Evolutionary conservation across 37 sponge, comb jelly and placozoan genomes (phyloP), one percentile per base, ranked within the genome.

Genomic region (Eunapius fragilis): DNA sequence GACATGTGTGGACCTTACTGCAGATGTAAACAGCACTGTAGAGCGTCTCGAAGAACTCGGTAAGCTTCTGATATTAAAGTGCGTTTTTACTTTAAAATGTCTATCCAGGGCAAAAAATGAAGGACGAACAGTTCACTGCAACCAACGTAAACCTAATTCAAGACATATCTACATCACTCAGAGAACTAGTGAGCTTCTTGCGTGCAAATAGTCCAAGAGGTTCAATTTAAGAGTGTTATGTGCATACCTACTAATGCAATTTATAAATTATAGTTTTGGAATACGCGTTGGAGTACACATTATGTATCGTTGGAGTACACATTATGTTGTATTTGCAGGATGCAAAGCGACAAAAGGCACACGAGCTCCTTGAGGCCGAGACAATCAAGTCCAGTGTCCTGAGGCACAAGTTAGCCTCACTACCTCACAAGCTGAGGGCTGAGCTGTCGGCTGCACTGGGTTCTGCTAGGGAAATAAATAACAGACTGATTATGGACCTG

Each of bases 391-490:
- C 82, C 35, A 86, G 86, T 32, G 77, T 82, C 23, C 71, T 90
- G 14, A 85, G 91, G 31, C 91, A 90, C 76, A 81, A 71, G 73
- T 78, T 90, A 33, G 70, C 81, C 7, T 77, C 27, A 25, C 80
- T 85, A 0, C 86, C 82, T 50, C 33, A 84, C 30, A 90, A 70
- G 71, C 83, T 90, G 37, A 75, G 58, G 67, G 83, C 78, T 32
- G 91, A 90, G 37, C n/a, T 85, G 30, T 7, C 49, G 84, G 90
- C 75, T 77, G 67, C 73, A 37, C 69, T 84, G 17, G 38, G 26
- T 19, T 31, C 85, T 70, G 91, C 91, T 25, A 37, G 91, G 70
- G 82, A 90, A 19, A 82, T 85, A 68, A 90, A 90, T 82, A 67
- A 35, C 34, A 78, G 76, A 35, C 83, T 77, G 26, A 70, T 90